phyloP scores from a whole-genome alignment of 1,140 invertebrate genomes.

The Neodiprion fabricii region DNA sequence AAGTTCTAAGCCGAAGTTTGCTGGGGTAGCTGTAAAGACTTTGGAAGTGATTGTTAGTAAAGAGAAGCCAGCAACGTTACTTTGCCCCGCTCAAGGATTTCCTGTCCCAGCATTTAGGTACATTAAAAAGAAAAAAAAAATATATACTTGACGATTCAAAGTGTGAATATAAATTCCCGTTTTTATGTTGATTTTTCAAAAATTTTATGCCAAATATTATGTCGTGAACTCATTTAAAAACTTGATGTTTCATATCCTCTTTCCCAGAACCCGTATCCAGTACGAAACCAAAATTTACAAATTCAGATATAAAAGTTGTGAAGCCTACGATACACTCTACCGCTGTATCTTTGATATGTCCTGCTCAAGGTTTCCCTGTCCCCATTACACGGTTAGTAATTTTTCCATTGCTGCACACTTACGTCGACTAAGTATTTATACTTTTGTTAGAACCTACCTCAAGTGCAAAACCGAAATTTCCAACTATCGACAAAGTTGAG shows the following conservation, averaged over 20 bases:
- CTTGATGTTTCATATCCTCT: background rate
- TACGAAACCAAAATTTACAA: conserved; percentile 63
- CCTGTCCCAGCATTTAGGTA: conserved; percentile 72
- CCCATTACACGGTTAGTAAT: conserved; percentile 51
- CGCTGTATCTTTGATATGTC: conserved; percentile 68
- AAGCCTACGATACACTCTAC: conserved; percentile 45
- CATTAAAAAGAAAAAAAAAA: background rate
- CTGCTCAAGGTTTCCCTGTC: conserved; percentile 71
- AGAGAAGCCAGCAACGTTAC: conserved; percentile 24
- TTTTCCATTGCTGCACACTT: background rate
- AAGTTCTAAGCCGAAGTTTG: conserved; percentile 52
- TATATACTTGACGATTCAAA: background rate
- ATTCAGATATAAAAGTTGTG: conserved; percentile 53
- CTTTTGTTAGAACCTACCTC: conserved; percentile 62
- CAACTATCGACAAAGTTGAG: conserved; percentile 57
- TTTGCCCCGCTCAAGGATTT: conserved; percentile 70
- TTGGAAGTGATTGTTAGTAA: conserved; percentile 24
- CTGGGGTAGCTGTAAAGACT: conserved; percentile 33
- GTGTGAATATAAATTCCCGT: conserved; percentile 3
- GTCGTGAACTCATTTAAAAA: conserved; percentile 34
- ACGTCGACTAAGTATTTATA: conserved; percentile 21
- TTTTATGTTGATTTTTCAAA: background rate
- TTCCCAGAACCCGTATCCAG: conserved; percentile 62
- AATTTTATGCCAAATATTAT: conserved; percentile 17
- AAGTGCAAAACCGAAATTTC: conserved; percentile 63